Conservation (phyloP, 2,888 invertebrate species). For the Ischnus inquisitorius region DNA sequence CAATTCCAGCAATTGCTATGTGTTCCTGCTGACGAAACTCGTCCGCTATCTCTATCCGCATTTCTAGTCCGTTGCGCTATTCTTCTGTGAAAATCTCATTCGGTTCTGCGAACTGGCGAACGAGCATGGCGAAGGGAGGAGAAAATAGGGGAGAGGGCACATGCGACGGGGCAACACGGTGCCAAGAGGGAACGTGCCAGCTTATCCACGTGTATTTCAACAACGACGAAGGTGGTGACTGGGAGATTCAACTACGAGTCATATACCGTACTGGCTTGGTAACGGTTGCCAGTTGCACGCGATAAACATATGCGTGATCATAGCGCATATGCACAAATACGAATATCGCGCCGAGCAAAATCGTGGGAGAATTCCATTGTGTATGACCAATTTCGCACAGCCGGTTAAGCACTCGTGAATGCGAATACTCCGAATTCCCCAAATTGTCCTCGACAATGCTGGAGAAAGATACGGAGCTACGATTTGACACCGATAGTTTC, state of each 20-base stretch:
- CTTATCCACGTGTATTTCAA: slow-evolving; percentile 45
- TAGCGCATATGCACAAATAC: neutral
- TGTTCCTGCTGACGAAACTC: slow-evolving; percentile 20
- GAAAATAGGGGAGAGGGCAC: neutral
- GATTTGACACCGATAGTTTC: slow-evolving; percentile 37
- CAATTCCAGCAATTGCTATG: slow-evolving; percentile 17
- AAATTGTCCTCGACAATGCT: slow-evolving; percentile 12
- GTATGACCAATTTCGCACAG: slow-evolving; percentile 41
- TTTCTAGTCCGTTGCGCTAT: slow-evolving; percentile 32
- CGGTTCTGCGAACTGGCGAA: neutral
- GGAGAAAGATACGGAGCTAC: slow-evolving; percentile 39
- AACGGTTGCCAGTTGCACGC: slow-evolving; percentile 20
- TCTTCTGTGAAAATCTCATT: slow-evolving; percentile 18
- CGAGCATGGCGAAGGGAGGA: neutral
- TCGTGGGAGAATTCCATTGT: slow-evolving; percentile 12
- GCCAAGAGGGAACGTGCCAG: slow-evolving; percentile 39
- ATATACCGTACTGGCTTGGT: slow-evolving; percentile 1
- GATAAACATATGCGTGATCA: neutral
- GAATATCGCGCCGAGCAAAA: slow-evolving; percentile 4
- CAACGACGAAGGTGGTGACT: slow-evolving; percentile 27
- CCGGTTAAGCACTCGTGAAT: slow-evolving; percentile 41
- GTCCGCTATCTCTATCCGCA: slow-evolving; percentile 10
- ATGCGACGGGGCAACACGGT: neutral
- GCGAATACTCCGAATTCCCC: slow-evolving; percentile 37
- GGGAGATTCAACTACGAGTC: slow-evolving; percentile 24